Percentiles rank a stretch among this genome's conserved stretches.
These are phyloP conservation scores for Atrichornis clamosus DNA, from an alignment of 2,113 vertebrate species.

Conservation along the genomic window DNA sequence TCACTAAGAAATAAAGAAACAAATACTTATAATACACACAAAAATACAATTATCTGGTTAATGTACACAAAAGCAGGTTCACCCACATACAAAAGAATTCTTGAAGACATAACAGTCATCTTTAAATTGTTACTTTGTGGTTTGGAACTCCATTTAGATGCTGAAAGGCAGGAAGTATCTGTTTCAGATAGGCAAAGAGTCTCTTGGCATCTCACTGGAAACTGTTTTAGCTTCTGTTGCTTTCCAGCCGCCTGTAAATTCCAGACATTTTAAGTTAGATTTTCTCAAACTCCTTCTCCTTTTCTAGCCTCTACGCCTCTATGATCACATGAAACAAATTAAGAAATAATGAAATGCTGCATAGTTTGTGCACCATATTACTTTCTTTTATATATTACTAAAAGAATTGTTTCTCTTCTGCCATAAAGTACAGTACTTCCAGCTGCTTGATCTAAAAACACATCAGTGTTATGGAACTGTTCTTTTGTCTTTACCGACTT, in stretches of 20 bases:
- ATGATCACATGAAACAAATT: neutral
- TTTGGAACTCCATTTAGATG: neutral
- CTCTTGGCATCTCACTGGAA: neutral
- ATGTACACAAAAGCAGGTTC: neutral
- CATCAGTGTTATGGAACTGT: neutral
- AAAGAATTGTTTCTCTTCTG: neutral
- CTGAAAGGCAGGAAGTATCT: neutral
- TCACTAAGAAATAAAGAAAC: neutral
- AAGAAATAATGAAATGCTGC: neutral
- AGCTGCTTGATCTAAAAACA: neutral
- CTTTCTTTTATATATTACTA: neutral
- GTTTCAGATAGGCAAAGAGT: neutral
- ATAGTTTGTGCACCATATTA: neutral
- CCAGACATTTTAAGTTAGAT: neutral
- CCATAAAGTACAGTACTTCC: neutral
- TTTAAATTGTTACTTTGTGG: neutral
- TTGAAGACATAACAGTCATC: neutral
- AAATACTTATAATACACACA: neutral
- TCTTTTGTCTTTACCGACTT: neutral
- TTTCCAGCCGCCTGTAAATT: neutral
- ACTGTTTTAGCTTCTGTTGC: neutral
- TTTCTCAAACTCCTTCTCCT: neutral
- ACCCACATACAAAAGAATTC: neutral
- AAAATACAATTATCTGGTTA: neutral
- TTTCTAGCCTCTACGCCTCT: neutral